phyloP scores from a whole-genome alignment of 1,140 invertebrate species.

The Pseudobourletiella spinata region DNA sequence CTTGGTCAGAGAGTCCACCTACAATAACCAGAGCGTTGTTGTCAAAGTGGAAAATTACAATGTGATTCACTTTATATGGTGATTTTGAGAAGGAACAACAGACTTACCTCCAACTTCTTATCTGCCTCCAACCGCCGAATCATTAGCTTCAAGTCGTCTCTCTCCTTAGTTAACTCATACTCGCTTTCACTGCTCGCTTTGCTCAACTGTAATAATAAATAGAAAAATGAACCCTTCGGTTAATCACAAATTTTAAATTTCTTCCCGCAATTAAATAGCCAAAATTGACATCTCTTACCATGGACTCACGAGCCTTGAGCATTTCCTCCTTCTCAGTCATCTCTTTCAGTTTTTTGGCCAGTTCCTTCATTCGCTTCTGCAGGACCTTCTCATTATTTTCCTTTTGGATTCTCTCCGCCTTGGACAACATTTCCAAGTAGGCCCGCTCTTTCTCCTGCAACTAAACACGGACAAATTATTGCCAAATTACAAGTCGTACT shows the following conservation, averaged over 20 bases:
- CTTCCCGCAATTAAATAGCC: background rate
- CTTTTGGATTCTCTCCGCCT: constrained; percentile 8
- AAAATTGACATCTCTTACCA: background rate
- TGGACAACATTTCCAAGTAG: constrained; percentile 10
- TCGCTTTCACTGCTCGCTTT: background rate
- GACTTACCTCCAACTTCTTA: background rate
- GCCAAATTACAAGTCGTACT: no score
- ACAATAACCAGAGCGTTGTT: no score
- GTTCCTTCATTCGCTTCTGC: background rate
- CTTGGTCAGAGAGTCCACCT: no score
- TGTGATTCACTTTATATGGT: no score
- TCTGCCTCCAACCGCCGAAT: background rate
- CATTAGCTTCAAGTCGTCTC: background rate
- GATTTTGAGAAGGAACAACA: no score
- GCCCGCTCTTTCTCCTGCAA: background rate
- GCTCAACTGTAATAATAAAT: background rate
- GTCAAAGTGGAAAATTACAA: no score
- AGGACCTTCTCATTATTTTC: background rate
- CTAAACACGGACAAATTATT: no score
- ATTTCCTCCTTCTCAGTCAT: background rate
- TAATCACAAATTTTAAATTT: background rate
- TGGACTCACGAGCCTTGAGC: background rate
- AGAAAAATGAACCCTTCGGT: no score
- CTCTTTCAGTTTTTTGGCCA: background rate
- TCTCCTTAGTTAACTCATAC: background rate